Percentiles rank a stretch among this genome's conserved stretches.
Evolutionary conservation across 2,888 invertebrate genomes (phyloP).

Genomic region (Steinernema hermaphroditum): DNA sequence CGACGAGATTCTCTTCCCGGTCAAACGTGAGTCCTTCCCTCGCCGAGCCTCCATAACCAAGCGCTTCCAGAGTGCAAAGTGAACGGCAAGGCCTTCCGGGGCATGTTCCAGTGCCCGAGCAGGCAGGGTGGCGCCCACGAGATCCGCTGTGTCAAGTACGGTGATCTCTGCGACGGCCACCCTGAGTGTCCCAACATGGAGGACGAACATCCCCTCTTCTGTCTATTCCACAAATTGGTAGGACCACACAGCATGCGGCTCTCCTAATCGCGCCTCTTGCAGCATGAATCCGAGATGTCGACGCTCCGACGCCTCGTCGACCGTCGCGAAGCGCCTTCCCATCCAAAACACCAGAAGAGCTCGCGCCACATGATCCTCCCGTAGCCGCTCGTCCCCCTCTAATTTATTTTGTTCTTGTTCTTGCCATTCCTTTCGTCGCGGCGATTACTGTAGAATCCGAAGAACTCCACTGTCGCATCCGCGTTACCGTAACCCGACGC

Average conservation of each 20-base stretch:
- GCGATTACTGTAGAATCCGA: background rate
- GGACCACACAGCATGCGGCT: background rate
- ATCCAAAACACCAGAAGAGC: slow-evolving; percentile 11
- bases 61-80: slow-evolving; percentile 13
- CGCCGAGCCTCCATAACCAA: background rate
- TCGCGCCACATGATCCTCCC: slow-evolving; percentile 21
- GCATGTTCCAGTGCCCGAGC: slow-evolving; percentile 25
- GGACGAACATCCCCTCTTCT: slow-evolving; percentile 35
- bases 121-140: background rate
- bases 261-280: background rate
- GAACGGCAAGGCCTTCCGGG: slow-evolving; percentile 17
- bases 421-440: background rate
- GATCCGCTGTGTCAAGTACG: slow-evolving; percentile 14
- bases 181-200: slow-evolving; percentile 31
- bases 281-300: slow-evolving; percentile 19
- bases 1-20: background rate
- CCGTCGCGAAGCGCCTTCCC: background rate
- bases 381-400: background rate
- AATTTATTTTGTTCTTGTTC: slow-evolving; percentile 28
- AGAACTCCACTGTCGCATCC: background rate
- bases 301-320: slow-evolving; percentile 5
- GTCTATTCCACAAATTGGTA: slow-evolving; percentile 30
- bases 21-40: slow-evolving; percentile 10
- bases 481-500: slow-evolving; percentile 5
- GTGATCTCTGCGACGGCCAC: slow-evolving; percentile 25